Conservation (phyloP, 2,797 vertebrate genomes). For the Artibeus jamaicensis region DNA sequence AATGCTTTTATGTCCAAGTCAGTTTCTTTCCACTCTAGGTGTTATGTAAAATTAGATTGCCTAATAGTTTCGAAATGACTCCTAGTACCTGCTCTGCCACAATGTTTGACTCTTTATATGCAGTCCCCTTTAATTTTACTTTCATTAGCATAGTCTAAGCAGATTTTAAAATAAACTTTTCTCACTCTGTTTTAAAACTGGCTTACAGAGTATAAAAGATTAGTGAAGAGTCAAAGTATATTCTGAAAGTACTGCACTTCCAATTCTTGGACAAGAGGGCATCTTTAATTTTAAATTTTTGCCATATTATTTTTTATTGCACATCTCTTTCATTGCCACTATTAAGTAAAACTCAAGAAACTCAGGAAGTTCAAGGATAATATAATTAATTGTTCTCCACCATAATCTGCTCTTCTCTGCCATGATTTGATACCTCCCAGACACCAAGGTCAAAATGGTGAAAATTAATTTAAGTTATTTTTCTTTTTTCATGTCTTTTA, state of each 20-base stretch:
- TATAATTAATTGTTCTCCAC: not conserved
- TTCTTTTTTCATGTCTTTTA: not conserved
- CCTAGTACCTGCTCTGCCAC: conserved; percentile 27
- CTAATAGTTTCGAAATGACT: conserved; percentile 48
- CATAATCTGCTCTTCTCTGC: not conserved
- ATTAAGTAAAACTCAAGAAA: not conserved
- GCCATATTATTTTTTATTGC: not conserved
- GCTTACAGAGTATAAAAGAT: not conserved
- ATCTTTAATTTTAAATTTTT: not conserved
- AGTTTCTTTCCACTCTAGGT: not conserved
- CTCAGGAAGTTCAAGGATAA: not conserved
- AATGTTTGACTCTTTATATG: not conserved
- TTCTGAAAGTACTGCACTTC: not conserved
- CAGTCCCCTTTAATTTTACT: not conserved
- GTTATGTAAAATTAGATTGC: conserved; percentile 36
- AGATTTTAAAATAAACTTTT: conserved; percentile 9
- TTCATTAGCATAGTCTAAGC: conserved; percentile 6
- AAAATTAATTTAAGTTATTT: not conserved
- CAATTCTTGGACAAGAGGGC: not conserved
- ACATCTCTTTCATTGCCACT: not conserved
- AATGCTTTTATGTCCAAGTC: conserved; percentile 38
- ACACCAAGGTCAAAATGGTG: not conserved
- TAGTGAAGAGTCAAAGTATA: not conserved
- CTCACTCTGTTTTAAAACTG: not conserved
- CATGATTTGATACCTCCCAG: not conserved